A percentile compares a stretch with the other conserved stretches of the same genome.
These are phyloP conservation scores for Carcinoscorpius rotundicauda DNA, from an alignment of 1,140 invertebrate species.

Conservation along the genomic window DNA sequence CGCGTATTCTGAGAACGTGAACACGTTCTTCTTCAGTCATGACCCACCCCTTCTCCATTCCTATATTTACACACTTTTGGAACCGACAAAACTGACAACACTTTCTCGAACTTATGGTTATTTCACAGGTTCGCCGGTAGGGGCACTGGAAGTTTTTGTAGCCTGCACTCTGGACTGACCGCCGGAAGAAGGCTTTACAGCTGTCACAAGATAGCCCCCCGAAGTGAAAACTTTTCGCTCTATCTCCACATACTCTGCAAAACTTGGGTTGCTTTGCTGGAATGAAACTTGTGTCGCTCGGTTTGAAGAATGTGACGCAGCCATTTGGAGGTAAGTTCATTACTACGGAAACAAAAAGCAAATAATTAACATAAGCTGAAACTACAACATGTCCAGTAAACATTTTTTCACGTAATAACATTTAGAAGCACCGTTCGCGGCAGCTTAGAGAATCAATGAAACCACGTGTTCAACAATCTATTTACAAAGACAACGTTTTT, in stretches of 20 bases:
- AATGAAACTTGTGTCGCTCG: too few species aligned
- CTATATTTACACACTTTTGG: constrained; percentile 32
- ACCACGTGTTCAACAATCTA: too few species aligned
- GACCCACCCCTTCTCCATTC: constrained; percentile 38
- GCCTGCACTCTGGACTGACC: constrained; percentile 29
- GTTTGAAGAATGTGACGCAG: too few species aligned
- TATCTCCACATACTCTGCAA: constrained; percentile 26
- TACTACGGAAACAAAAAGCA: too few species aligned
- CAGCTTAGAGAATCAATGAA: too few species aligned
- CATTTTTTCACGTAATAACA: too few species aligned
- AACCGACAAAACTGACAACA: constrained; percentile 31
- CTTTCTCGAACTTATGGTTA: constrained; percentile 26
- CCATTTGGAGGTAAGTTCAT: too few species aligned
- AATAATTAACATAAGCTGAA: too few species aligned
- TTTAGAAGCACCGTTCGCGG: too few species aligned
- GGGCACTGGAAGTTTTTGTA: constrained; percentile 29
- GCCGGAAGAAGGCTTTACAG: constrained; percentile 34
- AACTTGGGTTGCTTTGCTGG: neutral
- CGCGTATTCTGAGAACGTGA: constrained; percentile 27
- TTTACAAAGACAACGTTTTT: too few species aligned
- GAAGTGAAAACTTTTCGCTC: constrained; percentile 27
- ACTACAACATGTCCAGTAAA: too few species aligned
- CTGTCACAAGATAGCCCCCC: constrained; percentile 32
- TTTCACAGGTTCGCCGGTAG: constrained; percentile 27
- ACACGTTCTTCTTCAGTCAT: constrained; percentile 33